phyloP scores from a whole-genome alignment of 2,888 invertebrate species.

The Monochamus alternatus region DNA sequence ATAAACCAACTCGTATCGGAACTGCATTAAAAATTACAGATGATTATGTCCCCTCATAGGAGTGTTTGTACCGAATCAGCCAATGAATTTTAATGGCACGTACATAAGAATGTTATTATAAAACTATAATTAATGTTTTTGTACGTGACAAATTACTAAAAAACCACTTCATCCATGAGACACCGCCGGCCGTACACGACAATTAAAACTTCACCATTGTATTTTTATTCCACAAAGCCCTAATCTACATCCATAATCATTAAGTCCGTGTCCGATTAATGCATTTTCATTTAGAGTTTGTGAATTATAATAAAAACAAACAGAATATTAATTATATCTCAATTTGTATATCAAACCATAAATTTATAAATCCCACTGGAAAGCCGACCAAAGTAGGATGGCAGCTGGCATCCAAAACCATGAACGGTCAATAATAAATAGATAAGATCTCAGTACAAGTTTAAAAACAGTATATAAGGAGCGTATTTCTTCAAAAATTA shows the following conservation, averaged over 20 bases:
- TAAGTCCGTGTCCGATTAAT: constrained; percentile 35
- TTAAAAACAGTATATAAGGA: no score
- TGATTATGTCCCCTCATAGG: not conserved
- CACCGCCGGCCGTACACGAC: not conserved
- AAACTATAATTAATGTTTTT: not conserved
- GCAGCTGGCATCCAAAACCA: not conserved
- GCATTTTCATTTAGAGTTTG: constrained; percentile 40
- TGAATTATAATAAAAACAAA: constrained; percentile 45
- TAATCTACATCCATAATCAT: constrained; percentile 19
- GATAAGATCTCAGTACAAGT: no score
- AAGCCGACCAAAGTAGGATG: constrained; percentile 21
- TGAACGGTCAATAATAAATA: no score
- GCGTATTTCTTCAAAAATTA: no score
- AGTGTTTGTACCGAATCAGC: not conserved
- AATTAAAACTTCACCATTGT: constrained; percentile 15
- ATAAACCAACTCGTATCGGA: no score
- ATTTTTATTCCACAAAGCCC: constrained; percentile 8
- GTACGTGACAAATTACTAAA: not conserved
- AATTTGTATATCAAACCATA: constrained; percentile 47
- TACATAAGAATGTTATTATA: not conserved
- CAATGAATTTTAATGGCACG: not conserved
- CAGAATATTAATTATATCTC: constrained; percentile 51
- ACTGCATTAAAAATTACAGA: no score
- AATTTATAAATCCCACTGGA: constrained; percentile 46
- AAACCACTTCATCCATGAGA: not conserved